These are phyloP conservation scores for Ameiurus melas DNA, from an alignment of 2,113 vertebrate species.

Conservation along the genomic window DNA sequence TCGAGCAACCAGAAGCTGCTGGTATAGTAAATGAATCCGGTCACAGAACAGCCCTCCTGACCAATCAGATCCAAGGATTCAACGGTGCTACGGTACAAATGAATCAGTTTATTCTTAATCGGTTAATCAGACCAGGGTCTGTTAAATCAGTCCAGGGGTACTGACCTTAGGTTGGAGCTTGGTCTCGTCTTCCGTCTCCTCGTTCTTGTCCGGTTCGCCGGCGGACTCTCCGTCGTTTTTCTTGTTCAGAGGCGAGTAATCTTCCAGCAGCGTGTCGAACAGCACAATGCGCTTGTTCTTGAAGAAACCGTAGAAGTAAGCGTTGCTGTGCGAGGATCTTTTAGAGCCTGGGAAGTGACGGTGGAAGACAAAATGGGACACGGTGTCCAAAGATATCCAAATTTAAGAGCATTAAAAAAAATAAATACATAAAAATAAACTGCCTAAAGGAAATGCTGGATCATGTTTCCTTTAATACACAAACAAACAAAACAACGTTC, in stretches of 20 bases:
- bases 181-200: conserved; percentile 71
- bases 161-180: conserved; percentile 78
- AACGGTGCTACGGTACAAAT: not conserved
- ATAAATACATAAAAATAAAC: not conserved
- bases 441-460: not conserved
- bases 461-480: not conserved
- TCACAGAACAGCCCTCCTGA: not conserved
- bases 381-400: not conserved
- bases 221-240: conserved; percentile 68
- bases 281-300: conserved; percentile 98
- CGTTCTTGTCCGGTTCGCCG: conserved; percentile 67
- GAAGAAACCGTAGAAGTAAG: conserved; percentile 99
- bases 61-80: not conserved
- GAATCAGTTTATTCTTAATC: not conserved
- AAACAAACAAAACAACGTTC: too few species aligned
- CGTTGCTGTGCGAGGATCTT: conserved; percentile 97
- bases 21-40: not conserved
- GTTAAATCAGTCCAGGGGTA: not conserved
- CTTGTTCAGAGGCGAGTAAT: conserved; percentile 91
- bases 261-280: conserved; percentile 95
- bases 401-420: not conserved
- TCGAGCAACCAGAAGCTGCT: not conserved
- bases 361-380: not conserved
- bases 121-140: not conserved
- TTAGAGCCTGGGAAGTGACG: conserved; percentile 82